Evolutionary conservation across 2,888 invertebrate species (phyloP), one percentile per base, ranked within the genome.

Genomic region (Dicyrtomina minuta): DNA sequence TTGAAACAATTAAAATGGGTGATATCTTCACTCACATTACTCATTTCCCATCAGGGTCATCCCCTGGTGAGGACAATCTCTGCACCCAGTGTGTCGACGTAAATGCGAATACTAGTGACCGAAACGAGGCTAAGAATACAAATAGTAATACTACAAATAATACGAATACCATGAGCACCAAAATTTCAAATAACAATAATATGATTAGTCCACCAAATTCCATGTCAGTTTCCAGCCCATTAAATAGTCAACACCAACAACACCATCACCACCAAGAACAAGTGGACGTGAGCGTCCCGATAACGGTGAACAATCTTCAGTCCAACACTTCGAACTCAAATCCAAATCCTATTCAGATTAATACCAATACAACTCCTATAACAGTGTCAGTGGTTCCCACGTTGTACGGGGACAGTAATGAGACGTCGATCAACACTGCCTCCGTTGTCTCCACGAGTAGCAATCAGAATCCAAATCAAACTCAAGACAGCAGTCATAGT

Each of bases 1-100:
- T 77, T 72, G 72, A 68, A 66, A 77, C 77, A 70, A 77, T 77
- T 73, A 77, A 77, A 58, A 53, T 77, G 72, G 75, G 75, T 46
- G 77, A 77, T 65, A 75, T 77, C 26, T 77, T 77, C 71, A 75
- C 75, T 65, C 72, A 75, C 27, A 70, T 74, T 62, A 71, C 72
- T 43, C 71, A 74, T 43, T 77, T 74, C 59, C 74, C 74, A 59
- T 44, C 59, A 24, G 53, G 61, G 22, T 24, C 66, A 49, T 53
- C 59, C 15, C 61, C 65, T 39, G 65, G 65, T 20, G 64, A 56
- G 33, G 67, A 62, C 26, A 61, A 61, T 33, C 51, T 68, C 5
- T 68, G 68, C 46, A 61, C 68, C 1, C 62, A 68, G 46, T 68
- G 68, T 53, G 17, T 58, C n/a, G 69, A 69, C 22, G 70, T 44